Conservation (phyloP, 2,888 invertebrate genomes). For the Amphipyra tragopoginis region DNA sequence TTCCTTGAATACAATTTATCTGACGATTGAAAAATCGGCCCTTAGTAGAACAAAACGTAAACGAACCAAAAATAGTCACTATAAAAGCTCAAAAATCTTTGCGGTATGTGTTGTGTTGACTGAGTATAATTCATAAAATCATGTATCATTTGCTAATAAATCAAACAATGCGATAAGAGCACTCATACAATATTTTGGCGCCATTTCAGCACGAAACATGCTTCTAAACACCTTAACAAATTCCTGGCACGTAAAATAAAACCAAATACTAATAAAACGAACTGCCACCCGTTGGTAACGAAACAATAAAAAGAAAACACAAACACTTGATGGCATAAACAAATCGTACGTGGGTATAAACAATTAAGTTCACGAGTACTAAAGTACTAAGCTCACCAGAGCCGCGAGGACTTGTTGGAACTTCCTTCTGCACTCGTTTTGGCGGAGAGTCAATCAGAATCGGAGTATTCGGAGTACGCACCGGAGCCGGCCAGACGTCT, state of each 20-base stretch:
- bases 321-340: conserved; percentile 13
- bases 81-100: neutral
- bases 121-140: neutral
- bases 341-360: conserved; percentile 20
- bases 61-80: neutral
- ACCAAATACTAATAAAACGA: conserved; percentile 8
- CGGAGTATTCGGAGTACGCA: conserved; percentile 53
- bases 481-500: conserved; percentile 69
- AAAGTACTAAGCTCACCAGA: conserved; percentile 64
- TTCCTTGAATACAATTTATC: no score
- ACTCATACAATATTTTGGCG: conserved; percentile 34
- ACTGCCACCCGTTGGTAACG: conserved; percentile 3
- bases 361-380: conserved; percentile 14
- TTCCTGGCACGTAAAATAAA: conserved; percentile 14
- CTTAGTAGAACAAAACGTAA: neutral
- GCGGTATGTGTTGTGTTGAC: neutral
- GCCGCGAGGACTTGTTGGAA: conserved; percentile 65
- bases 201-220: conserved; percentile 17
- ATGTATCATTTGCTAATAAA: conserved; percentile 1
- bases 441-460: conserved; percentile 57
- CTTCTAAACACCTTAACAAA: conserved; percentile 10
- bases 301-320: conserved; percentile 18
- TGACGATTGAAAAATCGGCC: no score
- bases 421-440: conserved; percentile 72
- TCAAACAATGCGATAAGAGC: neutral